A percentile compares a stretch with the other conserved stretches of the same genome.
These are phyloP conservation scores for Hyppa rectilinea DNA, from an alignment of 2,888 invertebrate genomes.

Conservation along the genomic window DNA sequence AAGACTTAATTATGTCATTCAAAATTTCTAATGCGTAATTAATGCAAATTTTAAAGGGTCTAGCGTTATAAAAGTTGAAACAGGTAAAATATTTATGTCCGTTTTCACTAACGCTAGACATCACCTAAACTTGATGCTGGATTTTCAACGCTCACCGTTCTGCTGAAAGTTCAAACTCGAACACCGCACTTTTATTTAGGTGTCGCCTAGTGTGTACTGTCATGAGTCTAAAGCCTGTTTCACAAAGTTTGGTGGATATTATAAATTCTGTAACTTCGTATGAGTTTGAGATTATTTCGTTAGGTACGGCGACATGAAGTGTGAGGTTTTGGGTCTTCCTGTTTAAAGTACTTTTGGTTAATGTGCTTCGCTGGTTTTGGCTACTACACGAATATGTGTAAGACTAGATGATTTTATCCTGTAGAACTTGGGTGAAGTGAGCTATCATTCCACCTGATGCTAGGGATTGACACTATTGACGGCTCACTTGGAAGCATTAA, in stretches of 20 bases:
- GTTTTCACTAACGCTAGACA: neutral
- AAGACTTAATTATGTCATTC: conserved; percentile 81
- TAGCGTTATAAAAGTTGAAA: conserved; percentile 75
- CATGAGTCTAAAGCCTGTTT: conserved; percentile 50
- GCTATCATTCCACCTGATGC: too few species aligned
- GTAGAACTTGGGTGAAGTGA: too few species aligned
- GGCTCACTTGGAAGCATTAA: too few species aligned
- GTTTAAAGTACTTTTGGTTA: conserved; percentile 50
- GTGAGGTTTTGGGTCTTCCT: conserved; percentile 43
- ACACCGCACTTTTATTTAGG: neutral
- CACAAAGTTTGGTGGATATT: conserved; percentile 67
- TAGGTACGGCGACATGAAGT: conserved; percentile 46
- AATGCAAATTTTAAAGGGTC: conserved; percentile 85
- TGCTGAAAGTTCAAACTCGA: neutral
- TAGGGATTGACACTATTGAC: too few species aligned
- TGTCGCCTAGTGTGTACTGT: neutral
- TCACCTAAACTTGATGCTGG: neutral
- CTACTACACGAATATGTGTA: neutral
- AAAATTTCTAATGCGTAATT: conserved; percentile 83
- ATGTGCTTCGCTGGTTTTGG: conserved; percentile 32
- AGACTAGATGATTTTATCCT: too few species aligned
- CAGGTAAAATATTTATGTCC: conserved; percentile 78
- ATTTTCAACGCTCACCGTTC: neutral
- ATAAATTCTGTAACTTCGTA: conserved; percentile 69
- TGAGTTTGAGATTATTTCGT: conserved; percentile 64